phyloP scores from a whole-genome alignment of 2,113 vertebrate species.

The Heliornis fulica region DNA sequence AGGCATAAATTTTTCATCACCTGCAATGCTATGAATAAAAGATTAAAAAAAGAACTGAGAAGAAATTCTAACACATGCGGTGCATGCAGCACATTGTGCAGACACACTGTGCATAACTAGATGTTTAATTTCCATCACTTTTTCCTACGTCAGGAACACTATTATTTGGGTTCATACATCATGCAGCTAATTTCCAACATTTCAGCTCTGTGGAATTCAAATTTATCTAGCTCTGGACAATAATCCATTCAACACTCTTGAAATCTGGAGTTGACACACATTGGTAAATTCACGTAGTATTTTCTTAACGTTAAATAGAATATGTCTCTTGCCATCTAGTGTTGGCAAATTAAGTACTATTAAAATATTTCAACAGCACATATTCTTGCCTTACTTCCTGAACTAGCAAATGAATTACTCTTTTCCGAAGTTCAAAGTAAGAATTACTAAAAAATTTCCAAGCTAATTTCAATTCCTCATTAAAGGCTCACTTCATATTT shows the following conservation, averaged over 20 bases:
- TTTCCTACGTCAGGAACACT: slow-evolving; percentile 77
- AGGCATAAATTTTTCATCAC: slow-evolving; percentile 99
- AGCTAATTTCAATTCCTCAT: slow-evolving; percentile 71
- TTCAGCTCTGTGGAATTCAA: slow-evolving; percentile 65
- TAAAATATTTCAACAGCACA: slow-evolving; percentile 56
- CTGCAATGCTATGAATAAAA: slow-evolving; percentile 99
- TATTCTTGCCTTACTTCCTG: slow-evolving; percentile 52
- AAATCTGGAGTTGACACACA: slow-evolving; percentile 36
- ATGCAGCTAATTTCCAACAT: slow-evolving; percentile 75
- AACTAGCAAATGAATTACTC: slow-evolving; percentile 52
- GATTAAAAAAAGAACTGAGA: slow-evolving; percentile 98
- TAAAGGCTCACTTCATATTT: slow-evolving; percentile 65
- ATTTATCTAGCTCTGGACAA: slow-evolving; percentile 66
- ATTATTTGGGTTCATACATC: slow-evolving; percentile 79
- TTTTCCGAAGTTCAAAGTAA: slow-evolving; percentile 63
- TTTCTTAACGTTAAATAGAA: slow-evolving; percentile 48
- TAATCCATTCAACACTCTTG: slow-evolving; percentile 51
- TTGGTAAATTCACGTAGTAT: slow-evolving; percentile 50
- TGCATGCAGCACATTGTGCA: slow-evolving; percentile 85
- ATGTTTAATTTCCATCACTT: slow-evolving; percentile 83
- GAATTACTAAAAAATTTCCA: slow-evolving; percentile 57
- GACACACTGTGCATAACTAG: slow-evolving; percentile 87
- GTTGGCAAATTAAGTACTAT: slow-evolving; percentile 43
- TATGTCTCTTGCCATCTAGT: slow-evolving; percentile 65
- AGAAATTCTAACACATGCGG: slow-evolving; percentile 91